Conservation (phyloP, 2,888 invertebrate genomes). For the Scaptomyza parva region DNA sequence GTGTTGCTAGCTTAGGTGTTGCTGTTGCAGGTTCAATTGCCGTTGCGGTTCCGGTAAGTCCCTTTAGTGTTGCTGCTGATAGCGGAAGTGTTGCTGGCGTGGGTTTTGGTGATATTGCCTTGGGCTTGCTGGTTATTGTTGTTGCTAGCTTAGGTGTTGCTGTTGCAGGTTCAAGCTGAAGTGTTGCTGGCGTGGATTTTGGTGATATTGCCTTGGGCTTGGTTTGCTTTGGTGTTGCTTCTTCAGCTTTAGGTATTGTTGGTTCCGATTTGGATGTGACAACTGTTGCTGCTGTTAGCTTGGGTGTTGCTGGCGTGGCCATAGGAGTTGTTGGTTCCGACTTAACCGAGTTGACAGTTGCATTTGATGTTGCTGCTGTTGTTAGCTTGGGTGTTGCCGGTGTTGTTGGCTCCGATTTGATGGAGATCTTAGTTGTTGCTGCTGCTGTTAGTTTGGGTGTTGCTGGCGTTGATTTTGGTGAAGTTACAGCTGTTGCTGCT, state of each 20-base stretch:
- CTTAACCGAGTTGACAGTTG: constrained; percentile 8
- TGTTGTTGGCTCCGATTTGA: constrained; percentile 8
- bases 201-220: not conserved
- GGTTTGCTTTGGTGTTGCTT: constrained; percentile 16
- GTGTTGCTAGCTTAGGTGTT: constrained; percentile 8
- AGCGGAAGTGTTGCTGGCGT: constrained; percentile 19
- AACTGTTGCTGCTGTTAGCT: constrained; percentile 11
- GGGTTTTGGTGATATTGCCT: constrained; percentile 8
- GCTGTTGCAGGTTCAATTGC: constrained; percentile 2
- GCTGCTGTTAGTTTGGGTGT: not conserved
- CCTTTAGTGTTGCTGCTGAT: constrained; percentile 4
- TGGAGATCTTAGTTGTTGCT: not conserved
- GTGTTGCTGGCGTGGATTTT: constrained; percentile 3
- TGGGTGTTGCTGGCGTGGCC: constrained; percentile 15
- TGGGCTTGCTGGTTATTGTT: constrained; percentile 6
- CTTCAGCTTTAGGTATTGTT: constrained; percentile 8
- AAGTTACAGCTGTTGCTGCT: constrained; percentile 10
- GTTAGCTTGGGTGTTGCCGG: not conserved
- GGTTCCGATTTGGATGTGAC: constrained; percentile 5
- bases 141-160: constrained; percentile 7
- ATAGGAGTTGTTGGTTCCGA: constrained; percentile 16
- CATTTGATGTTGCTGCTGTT: constrained; percentile 7
- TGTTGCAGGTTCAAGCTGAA: constrained; percentile 8
- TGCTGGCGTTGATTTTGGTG: not conserved
- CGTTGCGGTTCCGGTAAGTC: not conserved